Evolutionary conservation across 2,888 invertebrate genomes (phyloP).

Genomic region (Coenonympha arcania): DNA sequence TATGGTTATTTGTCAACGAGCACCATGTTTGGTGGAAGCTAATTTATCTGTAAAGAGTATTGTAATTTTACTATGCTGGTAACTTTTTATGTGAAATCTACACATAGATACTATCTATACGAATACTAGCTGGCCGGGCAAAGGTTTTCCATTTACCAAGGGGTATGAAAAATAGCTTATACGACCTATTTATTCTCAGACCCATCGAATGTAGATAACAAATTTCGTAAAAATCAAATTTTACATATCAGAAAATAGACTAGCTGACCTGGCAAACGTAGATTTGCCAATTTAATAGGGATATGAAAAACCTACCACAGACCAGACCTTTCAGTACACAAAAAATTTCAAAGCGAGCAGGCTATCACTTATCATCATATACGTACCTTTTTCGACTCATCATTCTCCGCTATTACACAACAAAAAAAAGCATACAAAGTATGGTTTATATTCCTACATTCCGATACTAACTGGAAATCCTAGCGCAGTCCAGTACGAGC

Average conservation of each 20-base stretch:
- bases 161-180: too few relatives aligned
- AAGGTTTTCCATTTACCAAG: background rate
- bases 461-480: background rate
- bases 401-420: background rate
- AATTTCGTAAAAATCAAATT: too few relatives aligned
- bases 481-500: background rate
- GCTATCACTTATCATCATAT: too few relatives aligned
- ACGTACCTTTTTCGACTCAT: background rate
- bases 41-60: constrained; percentile 3
- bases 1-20: constrained; percentile 9
- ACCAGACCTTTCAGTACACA: too few relatives aligned
- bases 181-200: too few relatives aligned
- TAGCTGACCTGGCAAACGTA: too few relatives aligned
- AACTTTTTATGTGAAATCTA: background rate
- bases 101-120: background rate
- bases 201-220: too few relatives aligned
- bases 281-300: too few relatives aligned
- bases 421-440: background rate
- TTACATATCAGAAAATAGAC: too few relatives aligned
- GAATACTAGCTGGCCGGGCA: background rate
- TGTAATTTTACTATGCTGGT: background rate
- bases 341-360: too few relatives aligned
- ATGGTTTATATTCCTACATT: background rate
- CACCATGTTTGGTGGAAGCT: constrained; percentile 10
- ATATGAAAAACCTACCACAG: too few relatives aligned